Percentiles rank a stretch among this genome's conserved stretches.
Conservation (phyloP, 2,888 invertebrate genomes). For the Adineta ricciae region DNA sequence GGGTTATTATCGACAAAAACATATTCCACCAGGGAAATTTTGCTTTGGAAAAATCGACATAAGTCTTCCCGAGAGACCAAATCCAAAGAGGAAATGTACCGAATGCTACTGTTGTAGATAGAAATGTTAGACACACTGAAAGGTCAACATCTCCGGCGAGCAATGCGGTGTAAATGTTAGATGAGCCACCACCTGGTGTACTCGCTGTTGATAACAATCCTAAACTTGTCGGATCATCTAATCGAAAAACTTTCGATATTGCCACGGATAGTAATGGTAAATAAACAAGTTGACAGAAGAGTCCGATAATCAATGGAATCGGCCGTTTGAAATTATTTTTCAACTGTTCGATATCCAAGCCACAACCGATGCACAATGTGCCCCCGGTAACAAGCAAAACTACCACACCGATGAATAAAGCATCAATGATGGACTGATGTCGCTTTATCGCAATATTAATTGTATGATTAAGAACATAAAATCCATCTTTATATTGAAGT, state of each 20-base stretch:
- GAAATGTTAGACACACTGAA: slow-evolving; percentile 84
- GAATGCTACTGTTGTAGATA: slow-evolving; percentile 75
- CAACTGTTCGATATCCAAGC: slow-evolving; percentile 45
- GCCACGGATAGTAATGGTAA: slow-evolving; percentile 50
- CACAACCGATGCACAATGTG: slow-evolving; percentile 47
- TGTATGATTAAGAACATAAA: neutral
- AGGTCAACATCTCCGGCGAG: slow-evolving; percentile 82
- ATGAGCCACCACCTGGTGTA: slow-evolving; percentile 64
- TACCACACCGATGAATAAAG: neutral
- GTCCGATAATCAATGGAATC: slow-evolving; percentile 51
- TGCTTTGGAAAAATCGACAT: neutral
- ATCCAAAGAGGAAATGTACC: slow-evolving; percentile 52
- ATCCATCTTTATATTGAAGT: neutral
- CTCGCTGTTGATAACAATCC: slow-evolving; percentile 46
- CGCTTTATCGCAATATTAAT: neutral
- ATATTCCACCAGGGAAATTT: slow-evolving; percentile 5
- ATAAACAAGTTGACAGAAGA: slow-evolving; percentile 51
- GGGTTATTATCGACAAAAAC: neutral
- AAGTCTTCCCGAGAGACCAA: neutral
- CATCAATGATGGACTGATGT: neutral
- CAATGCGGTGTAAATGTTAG: slow-evolving; percentile 89
- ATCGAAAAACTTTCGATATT: slow-evolving; percentile 39
- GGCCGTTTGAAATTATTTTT: slow-evolving; percentile 48
- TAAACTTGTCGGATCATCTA: slow-evolving; percentile 42
- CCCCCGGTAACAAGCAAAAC: neutral